A percentile compares a stretch with the other conserved stretches of the same genome.
These are phyloP conservation scores for Drosophila oshimai DNA, from an alignment of 1,140 invertebrate genomes.

Conservation along the genomic window DNA sequence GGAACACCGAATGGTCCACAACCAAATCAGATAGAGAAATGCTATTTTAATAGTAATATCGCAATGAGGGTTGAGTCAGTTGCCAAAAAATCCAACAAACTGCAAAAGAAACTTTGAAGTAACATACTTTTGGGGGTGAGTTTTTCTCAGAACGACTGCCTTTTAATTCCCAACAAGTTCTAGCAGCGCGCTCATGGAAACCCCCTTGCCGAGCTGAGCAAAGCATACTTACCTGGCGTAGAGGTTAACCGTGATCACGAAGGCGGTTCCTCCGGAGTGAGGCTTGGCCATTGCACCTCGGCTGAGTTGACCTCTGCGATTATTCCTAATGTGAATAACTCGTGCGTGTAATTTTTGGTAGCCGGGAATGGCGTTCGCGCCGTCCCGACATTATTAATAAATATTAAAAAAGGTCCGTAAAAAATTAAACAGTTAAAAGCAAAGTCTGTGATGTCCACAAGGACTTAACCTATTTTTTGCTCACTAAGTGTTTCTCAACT, in stretches of 20 bases:
- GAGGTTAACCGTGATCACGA: constrained; percentile 86
- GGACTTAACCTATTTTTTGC: too few relatives aligned
- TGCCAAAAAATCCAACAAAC: too few relatives aligned
- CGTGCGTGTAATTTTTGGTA: constrained; percentile 82
- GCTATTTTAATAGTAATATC: too few relatives aligned
- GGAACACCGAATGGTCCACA: too few relatives aligned
- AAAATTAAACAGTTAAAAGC: too few relatives aligned
- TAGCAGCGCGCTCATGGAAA: neutral
- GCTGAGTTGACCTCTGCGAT: constrained; percentile 82
- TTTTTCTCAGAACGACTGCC: neutral
- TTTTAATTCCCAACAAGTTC: neutral
- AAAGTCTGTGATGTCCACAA: too few relatives aligned
- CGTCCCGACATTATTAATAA: constrained; percentile 64
- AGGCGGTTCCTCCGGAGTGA: constrained; percentile 87
- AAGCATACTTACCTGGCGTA: constrained; percentile 84
- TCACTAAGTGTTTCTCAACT: too few relatives aligned
- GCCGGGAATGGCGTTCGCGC: constrained; percentile 83
- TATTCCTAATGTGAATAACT: constrained; percentile 83
- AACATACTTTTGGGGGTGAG: neutral
- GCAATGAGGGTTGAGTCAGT: too few relatives aligned
- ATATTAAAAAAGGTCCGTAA: too few relatives aligned
- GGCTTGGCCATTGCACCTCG: constrained; percentile 83
- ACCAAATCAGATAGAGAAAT: too few relatives aligned
- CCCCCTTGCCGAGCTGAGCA: neutral
- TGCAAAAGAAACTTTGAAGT: too few relatives aligned